Evolutionary conservation across 1,140 invertebrate genomes (phyloP), one percentile per base, ranked within the genome.

Genomic region (Hormaphis cornu): DNA sequence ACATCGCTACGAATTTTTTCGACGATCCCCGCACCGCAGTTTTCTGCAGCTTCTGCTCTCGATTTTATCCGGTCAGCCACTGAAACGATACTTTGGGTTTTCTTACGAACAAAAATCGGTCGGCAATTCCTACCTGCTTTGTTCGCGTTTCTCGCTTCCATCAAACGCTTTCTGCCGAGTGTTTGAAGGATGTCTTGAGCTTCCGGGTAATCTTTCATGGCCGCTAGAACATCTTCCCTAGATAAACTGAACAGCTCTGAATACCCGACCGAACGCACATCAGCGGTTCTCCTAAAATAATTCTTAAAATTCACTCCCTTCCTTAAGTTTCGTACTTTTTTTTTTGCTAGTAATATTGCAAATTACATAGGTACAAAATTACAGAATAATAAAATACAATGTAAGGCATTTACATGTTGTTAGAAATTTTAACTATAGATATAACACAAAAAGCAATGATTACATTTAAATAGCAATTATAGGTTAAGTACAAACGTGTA

Each of bases 191-290:
- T 93, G 76, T 95, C 93, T 79, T 97, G 91, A 1, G 95, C 95
- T 78, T 97, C 93, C 0, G 94, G 95, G 74, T 97, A 96, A 77
- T 97, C 94, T 77, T 95, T 96, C 86, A 97, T 93, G 2, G 94
- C 94, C 0, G 88, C 86, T 10, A 97, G 77, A 0, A 97, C 93
- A 75, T 97, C 94, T 79, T 97, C 93, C n/a, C 93, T 82, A 0
- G 93, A 96, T 1, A 98, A 79, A 40, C 93, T 95, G 79, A 98
- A 97, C 2, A 98, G 81, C 77, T 97, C 95, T 0, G 93, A 93
- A 75, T 97, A 98, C 1, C 94, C 94, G 2, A 98, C 93, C 0
- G 93, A 96, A 69, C 93, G 82, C 0, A 98, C 94, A 77, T 98
- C 94, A 12, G 95, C 95, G 72, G 94, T 96, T 66, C 95, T 86